Base-by-base conservation (phyloP, 2,888 invertebrate species). In the Rhagium mordax region DNA sequence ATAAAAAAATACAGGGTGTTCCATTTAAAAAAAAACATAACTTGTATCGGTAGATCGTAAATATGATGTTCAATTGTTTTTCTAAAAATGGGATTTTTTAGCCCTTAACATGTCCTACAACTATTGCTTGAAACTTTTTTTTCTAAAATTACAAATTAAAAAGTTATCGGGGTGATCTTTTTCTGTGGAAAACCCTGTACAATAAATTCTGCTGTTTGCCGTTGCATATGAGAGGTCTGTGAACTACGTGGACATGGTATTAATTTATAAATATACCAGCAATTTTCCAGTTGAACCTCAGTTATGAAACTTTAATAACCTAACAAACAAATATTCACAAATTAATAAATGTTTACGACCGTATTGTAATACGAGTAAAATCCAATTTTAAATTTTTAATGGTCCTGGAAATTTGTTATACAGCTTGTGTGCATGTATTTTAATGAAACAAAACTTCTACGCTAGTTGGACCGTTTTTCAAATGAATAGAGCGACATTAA, bases 261-360 rank as follows among this genome's bases (percentile, higher is more conserved):
- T 61, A 61, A 47, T 61, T 61, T 48, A 47, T 21, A 27, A 10
- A 66, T 24, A 29, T 27, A 16, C 53, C 66, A 33, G 21, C 66
- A 66, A 66, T 66, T 66, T 66, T 66, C 53, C 66, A 48, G 29
- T 18, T 53, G 29, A 41, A 66, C 20, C 55, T 15, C 15, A n/a
- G 7, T 20, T 24, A 57, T 67, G 41, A 67, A 67, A 48, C 59
- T 57, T 67, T 55, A 51, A 66, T 48, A 66, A n/a, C 66, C 16
- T 5, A 13, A 16, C 59, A 20, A 69, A 69, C 65, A 53, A 65
- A 65, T 53, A 65, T 65, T 53, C 29, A 69, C 59, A 60, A 61
- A 69, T 60, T 69, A 69, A 69, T 69, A 60, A 57, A 69, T 69
- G 68, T 69, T 69, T 69, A 69, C 57, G 60, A 57, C 47, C 49